Base-by-base conservation (phyloP, 2,113 vertebrate genomes). In the Spea bombifrons region DNA sequence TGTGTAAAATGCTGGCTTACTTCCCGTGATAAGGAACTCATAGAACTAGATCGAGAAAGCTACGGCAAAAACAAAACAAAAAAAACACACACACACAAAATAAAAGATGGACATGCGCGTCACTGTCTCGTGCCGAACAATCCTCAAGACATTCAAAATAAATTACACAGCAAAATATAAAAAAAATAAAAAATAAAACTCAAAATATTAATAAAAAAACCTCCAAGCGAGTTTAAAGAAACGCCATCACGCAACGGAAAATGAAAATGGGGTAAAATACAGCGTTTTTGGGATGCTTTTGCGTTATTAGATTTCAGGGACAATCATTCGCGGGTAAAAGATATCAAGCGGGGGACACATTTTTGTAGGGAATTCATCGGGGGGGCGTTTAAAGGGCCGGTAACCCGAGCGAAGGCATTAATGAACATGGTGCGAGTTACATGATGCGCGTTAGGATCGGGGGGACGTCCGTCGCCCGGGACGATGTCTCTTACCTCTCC, bases 1-100 rank as follows among this genome's bases (percentile, higher is more conserved):
- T 98, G 96, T 85, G 95, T 92, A 88, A 98, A 93, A 92, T 97
- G 97, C 93, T 94, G 96, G 96, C 96, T 97, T 89, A 98, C 96
- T 95, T 97, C 96, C 64, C 94, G 92, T 85, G 97, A 98, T 90
- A 98, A 94, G 88, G 96, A 97, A 90, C 96, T 98, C 96, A 95
- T 92, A 89, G 96, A 97, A 90, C 96, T 97, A 95, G 95, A 98
- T 90, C 95, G 94, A 82, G 95, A 98, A 85, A 96, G 96, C 97
- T 97, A 91, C 87, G 89, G 92, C 90, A 95, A 89, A 93, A 91
- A 91, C 89, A 91, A 87, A 89, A 88, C 88, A 50, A 50, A 7
- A 70, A 16, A 70, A 70, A 6, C 67, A 65, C 47, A 70, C 66
- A 67, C 6, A 52, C 6, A 52, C 84, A 84, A 84, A 83, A 84